These are phyloP conservation scores for Eudasyphora cyanicolor DNA, from an alignment of 2,888 invertebrate genomes.

Conservation along the genomic window DNA sequence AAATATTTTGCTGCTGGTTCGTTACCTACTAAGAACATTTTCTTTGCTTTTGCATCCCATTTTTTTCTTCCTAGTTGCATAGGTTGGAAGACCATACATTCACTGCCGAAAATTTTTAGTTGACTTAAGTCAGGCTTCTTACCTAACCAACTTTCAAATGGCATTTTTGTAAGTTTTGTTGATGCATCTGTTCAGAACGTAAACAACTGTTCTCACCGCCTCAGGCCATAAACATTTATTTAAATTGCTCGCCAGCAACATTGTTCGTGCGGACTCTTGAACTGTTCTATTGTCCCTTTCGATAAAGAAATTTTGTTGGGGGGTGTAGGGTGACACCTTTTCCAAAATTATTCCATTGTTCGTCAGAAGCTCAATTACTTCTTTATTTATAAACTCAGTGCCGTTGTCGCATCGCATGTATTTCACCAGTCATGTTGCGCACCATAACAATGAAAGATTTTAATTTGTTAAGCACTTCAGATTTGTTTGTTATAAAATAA, in stretches of 20 bases:
- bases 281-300: slow-evolving; percentile 35
- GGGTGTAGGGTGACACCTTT: slow-evolving; percentile 38
- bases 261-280: too few species aligned
- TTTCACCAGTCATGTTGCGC: slow-evolving; percentile 34
- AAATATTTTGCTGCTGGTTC: too few species aligned
- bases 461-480: slow-evolving; percentile 26
- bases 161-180: slow-evolving; percentile 26
- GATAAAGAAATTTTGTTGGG: slow-evolving; percentile 32
- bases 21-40: slow-evolving; percentile 50
- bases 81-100: slow-evolving; percentile 48
- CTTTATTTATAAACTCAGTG: slow-evolving; percentile 29
- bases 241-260: slow-evolving; percentile 62
- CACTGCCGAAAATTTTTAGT: slow-evolving; percentile 56
- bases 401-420: slow-evolving; percentile 28
- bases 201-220: slow-evolving; percentile 73
- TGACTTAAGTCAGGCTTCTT: slow-evolving; percentile 63
- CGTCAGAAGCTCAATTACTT: neutral
- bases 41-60: slow-evolving; percentile 49
- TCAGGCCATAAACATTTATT: slow-evolving; percentile 74
- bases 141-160: slow-evolving; percentile 53
- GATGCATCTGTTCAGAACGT: slow-evolving; percentile 70
- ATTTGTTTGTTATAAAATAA: slow-evolving; percentile 33
- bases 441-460: slow-evolving; percentile 15
- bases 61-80: slow-evolving; percentile 54
- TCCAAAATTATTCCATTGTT: slow-evolving; percentile 36